A percentile compares a stretch with the other conserved stretches of the same genome.
Conservation (phyloP, 23 tunicate genomes). For the Diplosoma virens region DNA sequence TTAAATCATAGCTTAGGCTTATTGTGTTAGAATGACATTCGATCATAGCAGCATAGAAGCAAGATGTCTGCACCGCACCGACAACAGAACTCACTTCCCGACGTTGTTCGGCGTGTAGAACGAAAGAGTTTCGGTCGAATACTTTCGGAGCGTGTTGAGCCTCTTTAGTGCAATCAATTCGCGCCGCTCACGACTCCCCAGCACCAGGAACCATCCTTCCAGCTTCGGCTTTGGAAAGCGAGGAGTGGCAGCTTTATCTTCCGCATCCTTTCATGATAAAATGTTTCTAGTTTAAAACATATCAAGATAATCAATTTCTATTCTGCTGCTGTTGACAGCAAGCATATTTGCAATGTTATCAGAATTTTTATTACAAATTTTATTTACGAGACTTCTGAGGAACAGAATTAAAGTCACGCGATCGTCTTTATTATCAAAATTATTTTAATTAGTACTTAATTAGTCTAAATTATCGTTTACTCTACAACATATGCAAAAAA, state of each 20-base stretch:
- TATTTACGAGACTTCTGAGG: too few relatives aligned
- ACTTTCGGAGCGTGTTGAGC: conserved; percentile 52
- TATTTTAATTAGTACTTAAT: too few relatives aligned
- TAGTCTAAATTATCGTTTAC: not conserved
- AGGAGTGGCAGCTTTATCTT: conserved; percentile 71
- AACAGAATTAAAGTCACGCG: too few relatives aligned
- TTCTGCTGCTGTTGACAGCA: too few relatives aligned
- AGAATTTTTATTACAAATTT: too few relatives aligned
- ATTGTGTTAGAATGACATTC: not conserved
- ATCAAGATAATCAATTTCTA: too few relatives aligned
- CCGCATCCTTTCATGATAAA: not conserved
- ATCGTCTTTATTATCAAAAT: too few relatives aligned
- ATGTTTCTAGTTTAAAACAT: not conserved
- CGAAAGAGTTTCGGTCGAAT: conserved; percentile 50
- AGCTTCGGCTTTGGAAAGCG: conserved; percentile 95
- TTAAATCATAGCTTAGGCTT: not conserved
- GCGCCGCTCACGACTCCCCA: conserved; percentile 55
- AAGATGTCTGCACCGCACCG: not conserved
- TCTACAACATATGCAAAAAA: not conserved
- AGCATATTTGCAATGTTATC: too few relatives aligned
- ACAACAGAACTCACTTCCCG: conserved; percentile 48
- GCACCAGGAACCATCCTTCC: conserved; percentile 94
- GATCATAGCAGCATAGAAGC: too few relatives aligned
- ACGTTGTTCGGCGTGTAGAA: conserved; percentile 51
- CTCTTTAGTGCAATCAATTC: conserved; percentile 84